phyloP scores from a whole-genome alignment of 2,888 invertebrate species.

The Mystacides longicornis region DNA sequence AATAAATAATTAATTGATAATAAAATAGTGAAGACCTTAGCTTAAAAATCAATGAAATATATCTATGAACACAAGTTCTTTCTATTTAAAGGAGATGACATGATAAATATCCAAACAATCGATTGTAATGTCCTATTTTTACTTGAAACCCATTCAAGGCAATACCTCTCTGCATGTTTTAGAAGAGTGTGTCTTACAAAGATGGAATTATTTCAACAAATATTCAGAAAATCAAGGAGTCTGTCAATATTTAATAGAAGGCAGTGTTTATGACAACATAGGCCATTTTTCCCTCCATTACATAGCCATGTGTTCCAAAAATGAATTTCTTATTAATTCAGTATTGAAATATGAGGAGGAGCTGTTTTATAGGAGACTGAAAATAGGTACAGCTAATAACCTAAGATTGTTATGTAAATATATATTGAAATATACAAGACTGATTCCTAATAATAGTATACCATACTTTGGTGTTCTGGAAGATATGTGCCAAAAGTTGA shows the following conservation, averaged over 20 bases:
- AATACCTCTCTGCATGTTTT: slow-evolving; percentile 46
- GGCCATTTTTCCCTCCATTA: slow-evolving; percentile 53
- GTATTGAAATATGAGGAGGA: slow-evolving; percentile 37
- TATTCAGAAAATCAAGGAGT: slow-evolving; percentile 31
- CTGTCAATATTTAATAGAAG: slow-evolving; percentile 52
- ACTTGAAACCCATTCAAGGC: slow-evolving; percentile 50
- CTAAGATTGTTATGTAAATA: slow-evolving; percentile 38
- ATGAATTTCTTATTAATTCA: slow-evolving; percentile 34
- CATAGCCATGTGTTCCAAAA: slow-evolving; percentile 34
- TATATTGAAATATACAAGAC: slow-evolving; percentile 34
- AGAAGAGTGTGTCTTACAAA: slow-evolving; percentile 45
- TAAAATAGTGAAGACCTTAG: too few species aligned
- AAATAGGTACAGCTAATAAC: slow-evolving; percentile 35
- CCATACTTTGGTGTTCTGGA: slow-evolving; percentile 32
- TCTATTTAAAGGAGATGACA: too few species aligned
- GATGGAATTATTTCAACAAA: slow-evolving; percentile 44
- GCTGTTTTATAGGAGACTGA: slow-evolving; percentile 35
- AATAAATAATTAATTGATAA: too few species aligned
- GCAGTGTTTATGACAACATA: slow-evolving; percentile 50
- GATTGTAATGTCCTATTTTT: slow-evolving; percentile 46
- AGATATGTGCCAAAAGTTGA: slow-evolving; percentile 35
- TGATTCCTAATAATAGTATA: slow-evolving; percentile 30
- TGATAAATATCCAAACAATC: too few species aligned
- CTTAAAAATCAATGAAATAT: too few species aligned
- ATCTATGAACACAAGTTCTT: too few species aligned